These are phyloP conservation scores for Spilogale gracilis DNA, from an alignment of 2,113 vertebrate species.

Conservation along the genomic window DNA sequence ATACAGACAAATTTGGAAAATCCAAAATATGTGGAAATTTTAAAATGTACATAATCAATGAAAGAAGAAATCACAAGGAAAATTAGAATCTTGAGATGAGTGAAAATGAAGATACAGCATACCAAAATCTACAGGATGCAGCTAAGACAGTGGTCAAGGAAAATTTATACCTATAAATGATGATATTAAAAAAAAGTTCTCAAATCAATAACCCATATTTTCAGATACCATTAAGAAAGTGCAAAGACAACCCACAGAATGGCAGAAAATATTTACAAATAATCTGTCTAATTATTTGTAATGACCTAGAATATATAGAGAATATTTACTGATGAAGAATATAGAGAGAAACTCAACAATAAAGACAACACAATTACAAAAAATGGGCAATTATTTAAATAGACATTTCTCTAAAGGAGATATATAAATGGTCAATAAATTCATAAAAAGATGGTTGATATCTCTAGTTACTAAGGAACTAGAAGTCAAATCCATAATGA, in stretches of 20 bases:
- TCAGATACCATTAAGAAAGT: not conserved
- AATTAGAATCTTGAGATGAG: not conserved
- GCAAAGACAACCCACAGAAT: not conserved
- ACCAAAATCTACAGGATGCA: not conserved
- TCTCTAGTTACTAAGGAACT: not conserved
- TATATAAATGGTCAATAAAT: not conserved
- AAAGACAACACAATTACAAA: not conserved
- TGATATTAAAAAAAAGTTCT: too few relatives aligned
- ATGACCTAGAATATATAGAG: not conserved
- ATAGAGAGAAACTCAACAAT: not conserved
- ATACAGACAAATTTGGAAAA: not conserved
- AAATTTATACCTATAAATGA: not conserved
- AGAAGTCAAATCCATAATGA: not conserved
- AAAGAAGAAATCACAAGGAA: not conserved
- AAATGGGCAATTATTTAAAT: not conserved
- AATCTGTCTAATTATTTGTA: not conserved
- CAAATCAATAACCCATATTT: not conserved
- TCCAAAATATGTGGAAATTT: not conserved
- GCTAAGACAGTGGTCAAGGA: not conserved
- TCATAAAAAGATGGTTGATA: not conserved
- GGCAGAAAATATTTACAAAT: constrained; percentile 14
- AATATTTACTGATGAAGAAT: not conserved
- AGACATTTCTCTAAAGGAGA: not conserved
- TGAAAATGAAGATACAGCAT: not conserved
- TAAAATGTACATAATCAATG: not conserved